Percentiles rank a stretch among this genome's conserved stretches.
These are phyloP conservation scores for Pangasius djambal DNA, from an alignment of 2,797 vertebrate genomes.

Conservation along the genomic window DNA sequence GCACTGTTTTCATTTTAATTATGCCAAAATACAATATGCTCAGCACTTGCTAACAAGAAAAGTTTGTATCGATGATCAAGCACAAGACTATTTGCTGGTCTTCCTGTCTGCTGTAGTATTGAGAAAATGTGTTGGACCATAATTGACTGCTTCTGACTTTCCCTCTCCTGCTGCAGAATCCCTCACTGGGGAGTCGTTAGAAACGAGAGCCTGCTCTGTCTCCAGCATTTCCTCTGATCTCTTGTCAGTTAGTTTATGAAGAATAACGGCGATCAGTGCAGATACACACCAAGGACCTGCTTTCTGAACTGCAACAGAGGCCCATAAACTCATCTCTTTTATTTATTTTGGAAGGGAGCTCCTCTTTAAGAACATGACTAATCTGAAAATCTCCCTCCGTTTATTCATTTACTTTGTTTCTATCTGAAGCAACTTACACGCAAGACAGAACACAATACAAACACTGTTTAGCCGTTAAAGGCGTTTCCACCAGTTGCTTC, in stretches of 20 bases:
- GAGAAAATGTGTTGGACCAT: slow-evolving; percentile 31
- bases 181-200: slow-evolving; percentile 44
- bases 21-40: slow-evolving; percentile 55
- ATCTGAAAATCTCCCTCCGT: neutral
- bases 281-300: slow-evolving; percentile 18
- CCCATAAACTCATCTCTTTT: slow-evolving; percentile 2
- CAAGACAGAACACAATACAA: slow-evolving; percentile 17
- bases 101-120: neutral
- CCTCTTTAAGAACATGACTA: slow-evolving; percentile 12
- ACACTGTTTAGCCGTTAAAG: slow-evolving; percentile 8
- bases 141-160: slow-evolving; percentile 41
- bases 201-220: slow-evolving; percentile 35
- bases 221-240: slow-evolving; percentile 47
- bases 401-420: slow-evolving; percentile 25
- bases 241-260: slow-evolving; percentile 49
- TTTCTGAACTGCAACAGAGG: slow-evolving; percentile 30
- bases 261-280: slow-evolving; percentile 35
- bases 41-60: neutral
- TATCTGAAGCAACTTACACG: slow-evolving; percentile 9
- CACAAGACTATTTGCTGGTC: neutral
- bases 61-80: neutral
- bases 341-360: slow-evolving; percentile 22
- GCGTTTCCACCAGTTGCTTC: slow-evolving; percentile 6
- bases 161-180: slow-evolving; percentile 35
- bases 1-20: slow-evolving; percentile 61